phyloP scores from a whole-genome alignment of 2,888 invertebrate species.

The Merodon equestris region DNA sequence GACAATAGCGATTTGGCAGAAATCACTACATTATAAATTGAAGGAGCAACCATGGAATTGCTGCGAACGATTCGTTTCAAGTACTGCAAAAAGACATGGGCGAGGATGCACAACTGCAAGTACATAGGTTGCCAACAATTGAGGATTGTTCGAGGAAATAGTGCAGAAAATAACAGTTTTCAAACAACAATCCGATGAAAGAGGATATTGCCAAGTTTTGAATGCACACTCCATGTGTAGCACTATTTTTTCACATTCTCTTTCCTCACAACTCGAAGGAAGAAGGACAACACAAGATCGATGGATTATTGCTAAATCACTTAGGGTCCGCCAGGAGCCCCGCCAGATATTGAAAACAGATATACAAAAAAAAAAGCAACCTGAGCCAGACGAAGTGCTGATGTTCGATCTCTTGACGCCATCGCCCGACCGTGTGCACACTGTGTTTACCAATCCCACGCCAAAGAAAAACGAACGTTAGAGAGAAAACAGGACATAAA shows the following conservation, averaged over 20 bases:
- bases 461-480: constrained; percentile 38
- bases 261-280: too few relatives aligned
- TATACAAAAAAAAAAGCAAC: constrained; percentile 11
- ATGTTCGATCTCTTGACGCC: constrained; percentile 55
- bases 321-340: too few relatives aligned
- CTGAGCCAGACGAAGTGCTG: constrained; percentile 40
- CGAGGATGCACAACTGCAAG: constrained; percentile 46
- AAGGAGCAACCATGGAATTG: constrained; percentile 68
- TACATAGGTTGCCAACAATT: constrained; percentile 37
- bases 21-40: constrained; percentile 68
- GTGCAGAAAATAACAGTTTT: constrained; percentile 56
- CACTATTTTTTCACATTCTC: too few relatives aligned
- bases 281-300: too few relatives aligned
- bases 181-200: not conserved
- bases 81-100: constrained; percentile 49
- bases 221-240: too few relatives aligned
- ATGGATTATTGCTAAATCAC: not conserved
- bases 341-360: constrained; percentile 20
- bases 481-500: constrained; percentile 18
- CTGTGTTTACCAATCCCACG: constrained; percentile 64
- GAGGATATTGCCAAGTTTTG: too few relatives aligned
- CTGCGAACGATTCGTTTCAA: constrained; percentile 56
- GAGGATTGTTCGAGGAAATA: constrained; percentile 56
- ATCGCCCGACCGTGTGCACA: constrained; percentile 13
- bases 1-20: constrained; percentile 58